Evolutionary conservation across 2,797 vertebrate species (phyloP).

Genomic region (Mormyrus proboscirostris): DNA sequence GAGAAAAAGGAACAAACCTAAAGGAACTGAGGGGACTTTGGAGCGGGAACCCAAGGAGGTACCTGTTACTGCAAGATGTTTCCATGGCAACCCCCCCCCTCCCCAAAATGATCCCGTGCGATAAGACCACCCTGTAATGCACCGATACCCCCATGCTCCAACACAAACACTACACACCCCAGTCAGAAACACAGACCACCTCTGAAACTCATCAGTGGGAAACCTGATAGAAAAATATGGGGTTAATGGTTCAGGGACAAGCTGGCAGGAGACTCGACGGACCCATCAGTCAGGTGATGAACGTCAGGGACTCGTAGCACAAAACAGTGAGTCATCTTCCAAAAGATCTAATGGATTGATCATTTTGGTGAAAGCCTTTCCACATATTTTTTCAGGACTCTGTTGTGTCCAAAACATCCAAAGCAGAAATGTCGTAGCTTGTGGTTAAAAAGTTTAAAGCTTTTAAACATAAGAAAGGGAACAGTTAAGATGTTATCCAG

Average conservation of each 20-base stretch:
- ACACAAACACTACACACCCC: constrained; percentile 47
- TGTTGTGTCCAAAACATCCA: not conserved
- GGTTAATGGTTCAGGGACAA: constrained; percentile 40
- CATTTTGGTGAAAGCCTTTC: not conserved
- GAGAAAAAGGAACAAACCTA: constrained; percentile 73
- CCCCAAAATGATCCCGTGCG: constrained; percentile 28
- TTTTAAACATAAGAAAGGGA: not conserved
- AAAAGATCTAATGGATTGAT: not conserved
- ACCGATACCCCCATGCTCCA: constrained; percentile 57
- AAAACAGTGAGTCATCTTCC: not conserved
- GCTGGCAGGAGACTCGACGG: not conserved
- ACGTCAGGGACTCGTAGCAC: not conserved
- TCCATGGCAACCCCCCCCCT: constrained; percentile 26
- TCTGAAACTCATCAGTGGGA: constrained; percentile 34
- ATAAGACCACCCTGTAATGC: constrained; percentile 29
- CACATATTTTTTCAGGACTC: not conserved
- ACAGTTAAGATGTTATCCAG: not conserved
- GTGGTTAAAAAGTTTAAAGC: not conserved
- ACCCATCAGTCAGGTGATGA: not conserved
- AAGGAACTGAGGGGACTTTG: constrained; percentile 66
- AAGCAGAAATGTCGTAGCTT: not conserved
- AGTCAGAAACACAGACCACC: constrained; percentile 24
- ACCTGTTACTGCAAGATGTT: constrained; percentile 66
- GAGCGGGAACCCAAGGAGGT: constrained; percentile 74
- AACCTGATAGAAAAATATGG: constrained; percentile 54